Base-by-base conservation (phyloP, 2,888 invertebrate species). In the Isotomurus palustris region DNA sequence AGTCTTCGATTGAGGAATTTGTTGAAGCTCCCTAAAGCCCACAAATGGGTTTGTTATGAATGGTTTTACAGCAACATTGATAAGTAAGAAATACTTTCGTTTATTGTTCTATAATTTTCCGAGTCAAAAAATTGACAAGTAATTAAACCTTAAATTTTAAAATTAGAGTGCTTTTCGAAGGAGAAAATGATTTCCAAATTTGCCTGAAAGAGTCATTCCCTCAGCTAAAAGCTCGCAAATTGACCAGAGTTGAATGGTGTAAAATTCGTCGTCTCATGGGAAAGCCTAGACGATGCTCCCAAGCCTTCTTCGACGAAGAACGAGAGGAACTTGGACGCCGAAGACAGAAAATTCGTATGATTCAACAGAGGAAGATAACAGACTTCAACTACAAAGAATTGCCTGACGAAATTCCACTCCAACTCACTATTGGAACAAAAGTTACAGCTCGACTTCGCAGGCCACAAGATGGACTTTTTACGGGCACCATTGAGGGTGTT, bases 11-110 rank as follows among this genome's bases (percentile, higher is more conserved):
- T 93, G 58, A 80, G 92, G 66, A 99, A 99, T 78, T 81, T 99
- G 28, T 79, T 99, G 3, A 97, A 97, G 77, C 78, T 99, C 65
- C 97, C 99, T 1, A 97, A 97, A 79, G 97, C 97, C 3, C 95
- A 97, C 75, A 94, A 93, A 77, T 97, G 96, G 94, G 96, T 97
- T 8, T 96, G 94, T 76, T 97, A 93, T 77, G 99, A 99, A 76
- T 99, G 95, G 87, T 99, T 99, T 78, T 99, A 99, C 77, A 96
- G 97, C 70, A 96, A 95, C 73, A 88, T 99, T 71, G 99, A 99
- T 74, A 80, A 82, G 81, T 84, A 77, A 75, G 79, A 38, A n/a
- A n/a, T n/a, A n/a, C n/a, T n/a, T n/a, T n/a, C 24, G 21, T 2
- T n/a, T 47, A 21, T 44, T 32, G 32, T 32, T 32, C 8, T 14